A percentile compares a stretch with the other conserved stretches of the same genome.
Evolutionary conservation across 2,888 invertebrate species (phyloP).

Genomic region (Mylabris sibirica): DNA sequence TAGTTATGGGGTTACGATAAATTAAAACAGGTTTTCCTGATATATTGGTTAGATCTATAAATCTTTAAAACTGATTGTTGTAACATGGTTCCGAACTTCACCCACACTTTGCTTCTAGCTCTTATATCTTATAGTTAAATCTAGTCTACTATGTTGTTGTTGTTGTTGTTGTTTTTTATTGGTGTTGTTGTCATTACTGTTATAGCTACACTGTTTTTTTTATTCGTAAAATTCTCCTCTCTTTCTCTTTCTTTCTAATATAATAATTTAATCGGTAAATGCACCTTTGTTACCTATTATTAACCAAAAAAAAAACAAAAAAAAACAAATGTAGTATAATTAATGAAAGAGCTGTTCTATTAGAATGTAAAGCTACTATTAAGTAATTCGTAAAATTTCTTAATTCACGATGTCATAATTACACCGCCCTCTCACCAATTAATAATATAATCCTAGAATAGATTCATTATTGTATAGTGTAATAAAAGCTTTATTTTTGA

Average conservation of each 20-base stretch:
- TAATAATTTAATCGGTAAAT: constrained; percentile 1
- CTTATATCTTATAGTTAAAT: constrained; percentile 4
- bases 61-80: constrained; percentile 10
- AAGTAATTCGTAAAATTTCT: constrained; percentile 9
- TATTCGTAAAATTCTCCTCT: neutral
- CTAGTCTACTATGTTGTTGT: constrained; percentile 4
- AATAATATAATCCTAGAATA: neutral
- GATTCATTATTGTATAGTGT: neutral
- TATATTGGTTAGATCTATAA: constrained; percentile 10
- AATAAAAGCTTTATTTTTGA: neutral
- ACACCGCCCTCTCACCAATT: neutral
- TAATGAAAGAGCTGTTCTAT: neutral
- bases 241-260: neutral
- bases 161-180: neutral
- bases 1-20: constrained; percentile 11
- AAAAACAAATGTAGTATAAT: neutral
- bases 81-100: constrained; percentile 16
- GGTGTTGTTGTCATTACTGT: neutral
- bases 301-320: neutral
- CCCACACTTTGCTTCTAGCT: constrained; percentile 15
- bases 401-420: constrained; percentile 8
- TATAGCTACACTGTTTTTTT: neutral
- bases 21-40: constrained; percentile 8
- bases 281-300: neutral
- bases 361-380: neutral